These are phyloP conservation scores for Colossoma macropomum DNA, from an alignment of 2,113 vertebrate species.

Conservation along the genomic window DNA sequence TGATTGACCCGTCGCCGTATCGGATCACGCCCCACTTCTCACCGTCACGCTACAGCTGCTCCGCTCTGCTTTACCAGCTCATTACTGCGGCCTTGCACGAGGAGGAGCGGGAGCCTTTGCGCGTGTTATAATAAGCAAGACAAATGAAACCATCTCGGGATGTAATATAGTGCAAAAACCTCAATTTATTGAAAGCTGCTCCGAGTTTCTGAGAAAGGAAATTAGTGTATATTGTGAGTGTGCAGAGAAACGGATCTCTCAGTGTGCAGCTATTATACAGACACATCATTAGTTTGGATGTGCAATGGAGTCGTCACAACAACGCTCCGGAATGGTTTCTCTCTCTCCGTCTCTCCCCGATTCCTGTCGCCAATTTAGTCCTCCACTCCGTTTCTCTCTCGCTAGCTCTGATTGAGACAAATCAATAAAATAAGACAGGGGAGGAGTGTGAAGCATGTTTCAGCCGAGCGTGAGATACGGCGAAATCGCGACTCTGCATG, in stretches of 20 bases:
- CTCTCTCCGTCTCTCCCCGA: background rate
- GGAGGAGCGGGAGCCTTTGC: background rate
- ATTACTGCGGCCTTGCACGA: constrained; percentile 16
- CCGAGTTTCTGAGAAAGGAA: constrained; percentile 40
- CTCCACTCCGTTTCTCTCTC: background rate
- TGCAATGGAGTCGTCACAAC: constrained; percentile 39
- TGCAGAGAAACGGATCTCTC: constrained; percentile 15
- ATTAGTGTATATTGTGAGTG: constrained; percentile 20
- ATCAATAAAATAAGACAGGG: constrained; percentile 14
- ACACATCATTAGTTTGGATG: constrained; percentile 49
- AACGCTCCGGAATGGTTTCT: constrained; percentile 25
- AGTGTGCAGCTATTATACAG: constrained; percentile 46
- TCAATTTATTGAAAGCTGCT: constrained; percentile 34
- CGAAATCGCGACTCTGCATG: background rate
- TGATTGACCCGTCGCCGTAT: constrained; percentile 17
- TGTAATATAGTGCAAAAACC: constrained; percentile 23
- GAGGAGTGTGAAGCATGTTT: constrained; percentile 3
- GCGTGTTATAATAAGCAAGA: constrained; percentile 39
- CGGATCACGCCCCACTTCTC: background rate
- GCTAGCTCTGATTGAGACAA: constrained; percentile 28
- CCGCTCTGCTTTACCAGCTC: constrained; percentile 25
- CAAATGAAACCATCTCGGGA: constrained; percentile 42
- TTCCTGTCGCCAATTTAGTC: constrained; percentile 17
- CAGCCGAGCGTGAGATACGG: background rate
- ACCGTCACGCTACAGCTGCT: background rate